Base-by-base conservation (phyloP, 1,140 invertebrate species). In the Lepidotrigona ventralis region DNA sequence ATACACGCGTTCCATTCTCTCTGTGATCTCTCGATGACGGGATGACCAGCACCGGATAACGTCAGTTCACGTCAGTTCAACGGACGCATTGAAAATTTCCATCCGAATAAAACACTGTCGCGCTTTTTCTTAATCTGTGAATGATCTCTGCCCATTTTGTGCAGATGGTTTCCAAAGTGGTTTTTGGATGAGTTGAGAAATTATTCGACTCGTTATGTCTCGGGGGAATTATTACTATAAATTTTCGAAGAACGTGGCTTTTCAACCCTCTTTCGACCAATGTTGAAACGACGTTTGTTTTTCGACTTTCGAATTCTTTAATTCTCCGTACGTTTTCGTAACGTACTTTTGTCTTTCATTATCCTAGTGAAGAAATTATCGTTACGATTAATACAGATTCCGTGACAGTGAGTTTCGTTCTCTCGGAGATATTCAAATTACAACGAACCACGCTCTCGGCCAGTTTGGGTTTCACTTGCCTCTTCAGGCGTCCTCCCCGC, bases 21-120 rank as follows among this genome's bases (percentile, higher is more conserved):
- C 21, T 69, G 73, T 11, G 58, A 82, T 76, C 80, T 75, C 51
- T 75, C 23, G 53, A 76, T 29, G 53, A 76, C 73, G 29, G 64
- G 15, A 53, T 51, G 64, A 46, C 39, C 5, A 74, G 29, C 29
- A 21, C 15, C 26, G 39, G 21, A 64, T 39, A 33, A 64, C 29
- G 21, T 53, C 39, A 46, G 39, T 46, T 46, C 54, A 15, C 3
- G 23, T n/a, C 19, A 5, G 26, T 23, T 33, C 33, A 39, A n/a
- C 21, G 51, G 15, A 12, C 26, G 21, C 21, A 17, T 75, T 17
- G 12, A 60, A n/a, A 60, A n/a, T 12, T n/a, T 4, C 14, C 3
- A 17, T 21, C 2, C 19, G 23, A 21, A 29, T 74, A 12, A 4
- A 5, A 26, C n/a, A 56, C 54, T 29, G 53, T 73, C 54, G 51